A percentile compares a stretch with the other conserved stretches of the same genome.
Conservation (phyloP, 2,113 vertebrate species). For the Tylochromis polylepis region DNA sequence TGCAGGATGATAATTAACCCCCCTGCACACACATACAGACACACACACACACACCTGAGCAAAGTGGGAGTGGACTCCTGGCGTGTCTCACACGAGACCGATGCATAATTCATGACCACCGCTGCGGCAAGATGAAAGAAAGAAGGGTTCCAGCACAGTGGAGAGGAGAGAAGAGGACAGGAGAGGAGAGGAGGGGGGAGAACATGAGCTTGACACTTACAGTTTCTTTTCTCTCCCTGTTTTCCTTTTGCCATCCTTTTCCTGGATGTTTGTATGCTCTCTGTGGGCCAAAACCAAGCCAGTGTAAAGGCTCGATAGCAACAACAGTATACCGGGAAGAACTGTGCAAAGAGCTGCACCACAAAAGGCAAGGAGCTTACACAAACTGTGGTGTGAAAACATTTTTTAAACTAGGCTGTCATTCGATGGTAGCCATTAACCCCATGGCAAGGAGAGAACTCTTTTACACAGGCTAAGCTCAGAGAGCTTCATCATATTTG, state of each 20-base stretch:
- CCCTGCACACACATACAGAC: neutral
- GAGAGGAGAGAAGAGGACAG: neutral
- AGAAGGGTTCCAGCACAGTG: conserved; percentile 14
- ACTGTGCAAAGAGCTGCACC: neutral
- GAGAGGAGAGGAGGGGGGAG: neutral
- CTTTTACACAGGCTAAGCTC: neutral
- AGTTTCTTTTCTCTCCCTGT: neutral
- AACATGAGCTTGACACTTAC: conserved; percentile 35
- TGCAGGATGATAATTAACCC: conserved; percentile 61
- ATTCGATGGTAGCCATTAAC: conserved; percentile 8
- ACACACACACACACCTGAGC: conserved; percentile 26
- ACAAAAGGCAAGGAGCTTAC: neutral
- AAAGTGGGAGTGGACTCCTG: conserved; percentile 53
- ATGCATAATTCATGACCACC: conserved; percentile 65
- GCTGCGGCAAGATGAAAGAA: conserved; percentile 52
- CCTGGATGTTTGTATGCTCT: conserved; percentile 35
- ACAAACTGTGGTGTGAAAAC: neutral
- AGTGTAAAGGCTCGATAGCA: neutral
- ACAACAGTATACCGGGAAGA: neutral
- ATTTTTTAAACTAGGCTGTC: neutral
- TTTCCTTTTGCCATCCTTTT: conserved; percentile 6
- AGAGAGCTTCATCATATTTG: neutral
- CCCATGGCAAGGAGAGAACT: neutral
- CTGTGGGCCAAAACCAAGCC: conserved; percentile 20
- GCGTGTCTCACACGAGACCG: conserved; percentile 19